Percentiles rank a stretch among this genome's conserved stretches.
Evolutionary conservation across 2,113 vertebrate species (phyloP).

Genomic region (Zosterops borbonicus): DNA sequence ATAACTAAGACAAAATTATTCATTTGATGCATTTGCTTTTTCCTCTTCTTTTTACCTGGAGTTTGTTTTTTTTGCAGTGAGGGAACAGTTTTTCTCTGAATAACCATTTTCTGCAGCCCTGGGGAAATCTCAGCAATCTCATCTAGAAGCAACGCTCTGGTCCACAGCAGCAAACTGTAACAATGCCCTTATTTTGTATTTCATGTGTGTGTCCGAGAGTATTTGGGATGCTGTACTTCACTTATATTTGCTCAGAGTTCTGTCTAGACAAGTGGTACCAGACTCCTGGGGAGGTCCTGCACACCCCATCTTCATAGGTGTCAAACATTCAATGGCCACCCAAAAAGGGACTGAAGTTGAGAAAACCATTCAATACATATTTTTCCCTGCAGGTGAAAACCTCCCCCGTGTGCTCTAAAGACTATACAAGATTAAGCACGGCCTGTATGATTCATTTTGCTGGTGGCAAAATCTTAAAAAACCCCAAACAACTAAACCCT

Average conservation of each 20-base stretch:
- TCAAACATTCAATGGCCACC: background rate
- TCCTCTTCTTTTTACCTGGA: background rate
- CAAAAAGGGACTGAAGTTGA: background rate
- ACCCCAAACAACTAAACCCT: background rate
- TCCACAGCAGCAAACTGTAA: background rate
- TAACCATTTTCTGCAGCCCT: background rate
- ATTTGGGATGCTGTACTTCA: background rate
- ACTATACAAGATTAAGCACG: background rate
- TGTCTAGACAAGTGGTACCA: background rate
- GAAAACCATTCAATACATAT: background rate
- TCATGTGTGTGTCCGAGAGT: background rate
- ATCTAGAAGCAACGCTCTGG: background rate
- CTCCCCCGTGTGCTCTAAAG: background rate
- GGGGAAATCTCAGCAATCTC: background rate
- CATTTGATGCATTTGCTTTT: background rate
- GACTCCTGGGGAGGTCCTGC: background rate
- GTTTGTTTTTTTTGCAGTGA: background rate
- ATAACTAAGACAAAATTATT: background rate
- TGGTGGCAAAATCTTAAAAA: background rate
- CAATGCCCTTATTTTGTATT: constrained; percentile 8
- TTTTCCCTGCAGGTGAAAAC: background rate
- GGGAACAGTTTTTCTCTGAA: background rate
- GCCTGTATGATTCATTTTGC: background rate
- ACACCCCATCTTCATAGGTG: background rate
- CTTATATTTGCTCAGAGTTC: background rate